A percentile compares a stretch with the other conserved stretches of the same genome.
These are phyloP conservation scores for Lycaena phlaeas DNA, from an alignment of 2,888 invertebrate genomes.

Conservation along the genomic window DNA sequence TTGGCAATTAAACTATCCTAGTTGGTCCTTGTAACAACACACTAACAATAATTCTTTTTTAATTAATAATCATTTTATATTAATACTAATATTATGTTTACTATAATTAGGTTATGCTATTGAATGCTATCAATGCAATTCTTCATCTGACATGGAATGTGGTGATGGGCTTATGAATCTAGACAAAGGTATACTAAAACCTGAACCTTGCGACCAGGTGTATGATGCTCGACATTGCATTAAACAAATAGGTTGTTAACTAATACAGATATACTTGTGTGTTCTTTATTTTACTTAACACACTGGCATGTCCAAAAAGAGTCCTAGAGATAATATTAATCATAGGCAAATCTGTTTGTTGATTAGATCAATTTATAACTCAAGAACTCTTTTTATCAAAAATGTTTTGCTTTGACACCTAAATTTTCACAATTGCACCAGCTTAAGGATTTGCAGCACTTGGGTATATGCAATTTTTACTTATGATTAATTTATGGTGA, in stretches of 20 bases:
- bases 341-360: too few relatives aligned
- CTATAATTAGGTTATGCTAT: constrained; percentile 57
- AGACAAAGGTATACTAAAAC: constrained; percentile 67
- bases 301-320: too few relatives aligned
- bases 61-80: background rate
- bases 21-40: too few relatives aligned
- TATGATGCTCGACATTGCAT: constrained; percentile 88
- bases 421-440: constrained; percentile 11
- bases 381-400: too few relatives aligned
- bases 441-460: constrained; percentile 9
- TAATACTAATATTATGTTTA: constrained; percentile 14
- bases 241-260: constrained; percentile 77
- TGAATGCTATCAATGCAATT: constrained; percentile 86
- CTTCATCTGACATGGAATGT: constrained; percentile 78
- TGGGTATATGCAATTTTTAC: background rate
- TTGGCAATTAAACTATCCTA: background rate
- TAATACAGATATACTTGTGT: background rate
- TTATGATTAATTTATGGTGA: background rate
- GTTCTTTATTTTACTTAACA: too few relatives aligned
- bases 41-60: background rate
- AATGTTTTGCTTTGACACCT: too few relatives aligned
- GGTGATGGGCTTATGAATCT: constrained; percentile 77
- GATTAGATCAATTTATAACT: too few relatives aligned
- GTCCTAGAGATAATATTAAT: too few relatives aligned
- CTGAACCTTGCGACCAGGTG: constrained; percentile 79